A percentile compares a stretch with the other conserved stretches of the same genome.
These are phyloP conservation scores for Limulus polyphemus DNA, from an alignment of 2,888 invertebrate genomes.

Conservation along the genomic window DNA sequence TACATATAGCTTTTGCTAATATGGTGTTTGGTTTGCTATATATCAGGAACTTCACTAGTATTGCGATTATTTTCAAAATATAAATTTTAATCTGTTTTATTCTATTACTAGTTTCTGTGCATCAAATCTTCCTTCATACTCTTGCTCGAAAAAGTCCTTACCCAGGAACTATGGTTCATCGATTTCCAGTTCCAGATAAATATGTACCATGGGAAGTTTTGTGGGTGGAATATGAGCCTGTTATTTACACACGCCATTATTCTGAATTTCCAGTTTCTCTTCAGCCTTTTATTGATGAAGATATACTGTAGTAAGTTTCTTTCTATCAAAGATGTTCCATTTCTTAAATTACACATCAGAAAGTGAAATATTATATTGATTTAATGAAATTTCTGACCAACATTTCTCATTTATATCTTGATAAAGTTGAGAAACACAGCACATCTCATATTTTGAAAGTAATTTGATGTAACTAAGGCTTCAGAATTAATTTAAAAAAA, in stretches of 20 bases:
- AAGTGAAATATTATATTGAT: neutral
- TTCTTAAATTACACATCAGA: neutral
- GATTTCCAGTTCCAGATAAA: constrained; percentile 13
- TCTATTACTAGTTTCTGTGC: constrained; percentile 8
- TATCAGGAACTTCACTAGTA: neutral
- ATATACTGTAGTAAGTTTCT: constrained; percentile 3
- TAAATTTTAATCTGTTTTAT: neutral
- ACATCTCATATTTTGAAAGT: too few species aligned
- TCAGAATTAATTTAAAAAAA: too few species aligned
- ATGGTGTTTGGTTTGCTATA: neutral
- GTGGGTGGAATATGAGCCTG: constrained; percentile 11
- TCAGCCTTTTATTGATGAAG: constrained; percentile 8
- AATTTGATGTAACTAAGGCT: too few species aligned
- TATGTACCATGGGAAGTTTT: constrained; percentile 8
- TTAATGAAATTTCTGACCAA: too few species aligned
- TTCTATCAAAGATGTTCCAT: neutral
- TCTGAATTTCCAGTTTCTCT: constrained; percentile 5
- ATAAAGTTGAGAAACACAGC: too few species aligned
- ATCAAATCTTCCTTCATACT: constrained; percentile 7
- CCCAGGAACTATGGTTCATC: constrained; percentile 8
- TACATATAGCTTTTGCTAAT: neutral
- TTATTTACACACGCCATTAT: constrained; percentile 6
- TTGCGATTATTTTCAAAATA: neutral
- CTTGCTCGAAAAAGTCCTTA: constrained; percentile 12
- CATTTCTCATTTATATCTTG: too few species aligned